These are phyloP conservation scores for Lycaena phlaeas DNA, from an alignment of 2,888 invertebrate genomes.

Conservation along the genomic window DNA sequence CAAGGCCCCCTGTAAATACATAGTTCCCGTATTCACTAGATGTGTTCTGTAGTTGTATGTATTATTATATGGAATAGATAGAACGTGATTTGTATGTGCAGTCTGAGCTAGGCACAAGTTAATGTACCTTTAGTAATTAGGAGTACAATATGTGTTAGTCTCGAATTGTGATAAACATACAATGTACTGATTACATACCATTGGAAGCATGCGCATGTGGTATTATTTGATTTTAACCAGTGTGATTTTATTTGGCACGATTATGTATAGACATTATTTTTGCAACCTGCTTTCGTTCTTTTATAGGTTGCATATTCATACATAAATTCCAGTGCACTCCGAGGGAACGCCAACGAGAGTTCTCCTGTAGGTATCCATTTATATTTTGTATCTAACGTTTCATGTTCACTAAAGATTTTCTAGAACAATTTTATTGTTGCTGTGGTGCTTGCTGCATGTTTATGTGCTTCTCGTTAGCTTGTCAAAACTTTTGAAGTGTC, in stretches of 20 bases:
- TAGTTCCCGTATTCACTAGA: neutral
- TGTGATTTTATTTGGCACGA: conserved; percentile 25
- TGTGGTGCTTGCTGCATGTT: conserved; percentile 4
- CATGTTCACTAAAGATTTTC: neutral
- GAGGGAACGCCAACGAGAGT: conserved; percentile 71
- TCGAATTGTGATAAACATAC: no score
- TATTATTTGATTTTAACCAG: conserved; percentile 22
- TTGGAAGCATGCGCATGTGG: conserved; percentile 22
- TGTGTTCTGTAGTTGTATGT: conserved; percentile 8
- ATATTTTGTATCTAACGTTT: neutral
- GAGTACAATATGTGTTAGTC: no score
- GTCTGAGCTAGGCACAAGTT: no score
- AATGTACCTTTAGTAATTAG: no score
- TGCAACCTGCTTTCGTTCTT: conserved; percentile 72
- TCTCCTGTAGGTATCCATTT: conserved; percentile 80
- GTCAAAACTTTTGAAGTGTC: neutral
- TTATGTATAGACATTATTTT: conserved; percentile 46
- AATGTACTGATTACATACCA: no score
- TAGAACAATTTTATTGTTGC: neutral
- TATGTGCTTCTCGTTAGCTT: neutral
- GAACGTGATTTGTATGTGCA: no score
- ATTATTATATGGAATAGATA: no score
- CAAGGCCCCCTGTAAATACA: no score
- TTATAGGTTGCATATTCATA: conserved; percentile 77
- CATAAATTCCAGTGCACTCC: conserved; percentile 60